Evolutionary conservation across 2,113 vertebrate species (phyloP).

Genomic region (Petroica traversi): DNA sequence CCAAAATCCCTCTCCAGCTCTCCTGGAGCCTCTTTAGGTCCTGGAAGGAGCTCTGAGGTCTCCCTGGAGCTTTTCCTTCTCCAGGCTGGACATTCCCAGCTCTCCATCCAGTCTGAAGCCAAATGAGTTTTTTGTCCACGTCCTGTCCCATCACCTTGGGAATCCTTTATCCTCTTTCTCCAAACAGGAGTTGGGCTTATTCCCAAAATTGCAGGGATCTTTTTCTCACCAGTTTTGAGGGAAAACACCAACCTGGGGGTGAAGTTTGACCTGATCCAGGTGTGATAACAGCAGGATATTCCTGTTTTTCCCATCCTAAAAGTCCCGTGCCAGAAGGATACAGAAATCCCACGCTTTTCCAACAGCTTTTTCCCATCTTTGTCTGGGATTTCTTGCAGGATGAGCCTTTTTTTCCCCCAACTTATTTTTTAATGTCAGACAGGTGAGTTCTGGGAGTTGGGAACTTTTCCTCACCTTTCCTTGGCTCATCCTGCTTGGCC

Average conservation of each 20-base stretch:
- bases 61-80: background rate
- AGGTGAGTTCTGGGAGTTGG: background rate
- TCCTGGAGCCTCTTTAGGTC: background rate
- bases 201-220: fast-evolving
- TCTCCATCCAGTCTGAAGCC: background rate
- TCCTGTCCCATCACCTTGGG: background rate
- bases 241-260: fast-evolving
- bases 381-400: background rate
- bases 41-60: fast-evolving
- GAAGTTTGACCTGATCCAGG: background rate
- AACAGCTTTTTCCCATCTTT: background rate
- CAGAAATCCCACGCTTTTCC: fast-evolving
- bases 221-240: background rate
- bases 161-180: fast-evolving
- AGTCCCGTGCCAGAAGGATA: background rate
- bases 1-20: background rate
- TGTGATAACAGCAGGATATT: fast-evolving
- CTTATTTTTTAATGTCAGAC: background rate
- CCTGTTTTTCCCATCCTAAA: background rate
- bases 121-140: background rate
- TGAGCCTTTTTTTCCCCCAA: background rate
- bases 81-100: background rate
- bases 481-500: background rate
- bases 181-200: background rate
- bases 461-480: background rate